phyloP scores from a whole-genome alignment of 2,888 invertebrate genomes.

The Cheilosia scutellata region DNA sequence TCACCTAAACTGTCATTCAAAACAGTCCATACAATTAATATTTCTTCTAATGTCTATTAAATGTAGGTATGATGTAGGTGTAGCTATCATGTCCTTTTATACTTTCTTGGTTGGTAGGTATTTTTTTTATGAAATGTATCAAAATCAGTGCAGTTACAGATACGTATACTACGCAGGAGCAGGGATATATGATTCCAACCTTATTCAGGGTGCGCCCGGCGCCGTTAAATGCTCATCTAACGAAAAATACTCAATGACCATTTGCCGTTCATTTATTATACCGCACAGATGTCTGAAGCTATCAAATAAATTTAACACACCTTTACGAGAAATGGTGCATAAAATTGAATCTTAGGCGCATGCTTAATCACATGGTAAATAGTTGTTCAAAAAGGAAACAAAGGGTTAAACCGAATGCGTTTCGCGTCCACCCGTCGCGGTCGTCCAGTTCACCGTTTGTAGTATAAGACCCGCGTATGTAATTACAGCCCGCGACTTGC shows the following conservation, averaged over 20 bases:
- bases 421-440: not conserved
- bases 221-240: too few relatives aligned
- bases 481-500: conserved; percentile 66
- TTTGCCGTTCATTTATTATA: not conserved
- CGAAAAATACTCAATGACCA: not conserved
- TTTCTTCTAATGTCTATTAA: too few relatives aligned
- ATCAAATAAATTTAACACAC: conserved; percentile 6
- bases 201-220: too few relatives aligned
- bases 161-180: too few relatives aligned
- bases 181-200: too few relatives aligned
- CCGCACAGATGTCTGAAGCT: conserved; percentile 13
- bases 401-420: conserved; percentile 31
- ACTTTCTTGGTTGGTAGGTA: too few relatives aligned
- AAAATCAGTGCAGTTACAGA: too few relatives aligned
- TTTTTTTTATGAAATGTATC: too few relatives aligned
- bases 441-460: not conserved
- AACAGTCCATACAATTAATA: too few relatives aligned
- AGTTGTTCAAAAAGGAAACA: conserved; percentile 10
- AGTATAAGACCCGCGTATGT: conserved; percentile 15
- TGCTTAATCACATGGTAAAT: conserved; percentile 37
- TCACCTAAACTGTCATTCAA: too few relatives aligned
- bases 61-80: too few relatives aligned
- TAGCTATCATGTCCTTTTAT: too few relatives aligned
- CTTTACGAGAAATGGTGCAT: conserved; percentile 9
- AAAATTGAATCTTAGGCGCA: conserved; percentile 33